Evolutionary conservation across 2,888 invertebrate genomes (phyloP).

Genomic region (Hypomecis punctinalis): DNA sequence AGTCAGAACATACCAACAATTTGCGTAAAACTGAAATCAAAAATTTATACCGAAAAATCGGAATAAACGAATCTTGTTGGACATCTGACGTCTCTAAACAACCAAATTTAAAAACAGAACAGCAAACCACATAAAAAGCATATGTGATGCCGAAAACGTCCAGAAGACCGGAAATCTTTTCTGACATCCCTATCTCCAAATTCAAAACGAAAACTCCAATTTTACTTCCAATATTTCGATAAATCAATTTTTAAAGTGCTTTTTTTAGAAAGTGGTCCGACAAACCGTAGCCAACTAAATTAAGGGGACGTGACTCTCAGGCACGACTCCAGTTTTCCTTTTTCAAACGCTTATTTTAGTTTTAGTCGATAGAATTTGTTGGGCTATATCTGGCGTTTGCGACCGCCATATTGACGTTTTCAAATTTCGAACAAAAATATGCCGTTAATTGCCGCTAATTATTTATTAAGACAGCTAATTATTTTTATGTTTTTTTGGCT

Average conservation of each 20-base stretch:
- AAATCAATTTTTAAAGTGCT: conserved; percentile 42
- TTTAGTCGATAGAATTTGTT: conserved; percentile 48
- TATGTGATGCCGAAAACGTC: background rate
- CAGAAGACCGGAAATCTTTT: background rate
- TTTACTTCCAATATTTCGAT: conserved; percentile 41
- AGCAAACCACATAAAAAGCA: too few species aligned
- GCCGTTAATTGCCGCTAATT: too few species aligned
- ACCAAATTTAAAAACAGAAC: too few species aligned
- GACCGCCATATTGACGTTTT: conserved; percentile 15
- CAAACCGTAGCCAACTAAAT: conserved; percentile 65
- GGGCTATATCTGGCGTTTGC: conserved; percentile 23
- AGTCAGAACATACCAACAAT: too few species aligned
- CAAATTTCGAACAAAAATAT: conserved; percentile 2
- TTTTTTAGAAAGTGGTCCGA: conserved; percentile 58
- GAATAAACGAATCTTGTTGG: too few species aligned
- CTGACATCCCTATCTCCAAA: conserved; percentile 16
- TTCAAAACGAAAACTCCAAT: conserved; percentile 33
- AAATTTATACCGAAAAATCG: too few species aligned
- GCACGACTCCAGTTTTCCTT: conserved; percentile 58
- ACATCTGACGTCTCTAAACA: too few species aligned
- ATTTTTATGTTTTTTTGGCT: background rate
- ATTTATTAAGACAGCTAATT: too few species aligned
- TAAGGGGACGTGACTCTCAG: conserved; percentile 63
- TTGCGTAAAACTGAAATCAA: too few species aligned
- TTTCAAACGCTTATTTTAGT: conserved; percentile 43